Evolutionary conservation across 2,888 invertebrate genomes (phyloP).

Genomic region (Chromoteleia sp.): DNA sequence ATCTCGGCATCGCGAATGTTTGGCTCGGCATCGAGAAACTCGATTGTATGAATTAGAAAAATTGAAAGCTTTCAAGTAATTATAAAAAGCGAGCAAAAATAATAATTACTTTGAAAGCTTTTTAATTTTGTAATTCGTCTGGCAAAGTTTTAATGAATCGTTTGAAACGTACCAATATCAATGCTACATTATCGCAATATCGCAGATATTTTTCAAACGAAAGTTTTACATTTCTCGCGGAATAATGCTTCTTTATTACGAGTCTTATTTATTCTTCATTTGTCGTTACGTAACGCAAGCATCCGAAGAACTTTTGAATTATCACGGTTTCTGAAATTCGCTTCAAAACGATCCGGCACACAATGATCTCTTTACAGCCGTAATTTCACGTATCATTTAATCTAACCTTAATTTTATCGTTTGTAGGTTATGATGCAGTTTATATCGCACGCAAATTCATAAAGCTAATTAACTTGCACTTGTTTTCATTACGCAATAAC

Average conservation of each 20-base stretch:
- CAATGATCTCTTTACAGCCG: constrained; percentile 1
- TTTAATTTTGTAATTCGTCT: constrained; percentile 15
- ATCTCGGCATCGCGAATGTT: too few species aligned
- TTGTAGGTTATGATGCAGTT: constrained; percentile 18
- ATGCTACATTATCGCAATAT: background rate
- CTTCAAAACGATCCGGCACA: background rate
- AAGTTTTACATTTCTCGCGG: constrained; percentile 1
- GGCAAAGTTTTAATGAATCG: constrained; percentile 19
- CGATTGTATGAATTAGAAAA: constrained; percentile 29
- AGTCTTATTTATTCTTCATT: constrained; percentile 1
- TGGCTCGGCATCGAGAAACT: background rate
- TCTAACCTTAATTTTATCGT: constrained; percentile 34
- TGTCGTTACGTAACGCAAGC: background rate
- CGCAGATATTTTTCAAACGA: constrained; percentile 1
- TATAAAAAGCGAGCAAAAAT: constrained; percentile 15
- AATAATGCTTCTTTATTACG: constrained; percentile 2
- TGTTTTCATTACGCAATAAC: constrained; percentile 9
- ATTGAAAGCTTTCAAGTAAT: constrained; percentile 41
- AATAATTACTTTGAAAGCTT: constrained; percentile 27
- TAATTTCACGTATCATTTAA: constrained; percentile 27
- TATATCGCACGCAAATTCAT: constrained; percentile 25
- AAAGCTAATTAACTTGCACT: constrained; percentile 23
- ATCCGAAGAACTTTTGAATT: background rate
- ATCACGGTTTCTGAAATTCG: background rate
- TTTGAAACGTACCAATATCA: background rate